Evolutionary conservation across 2,797 vertebrate genomes (phyloP).

Genomic region (Fistularia commersonii): DNA sequence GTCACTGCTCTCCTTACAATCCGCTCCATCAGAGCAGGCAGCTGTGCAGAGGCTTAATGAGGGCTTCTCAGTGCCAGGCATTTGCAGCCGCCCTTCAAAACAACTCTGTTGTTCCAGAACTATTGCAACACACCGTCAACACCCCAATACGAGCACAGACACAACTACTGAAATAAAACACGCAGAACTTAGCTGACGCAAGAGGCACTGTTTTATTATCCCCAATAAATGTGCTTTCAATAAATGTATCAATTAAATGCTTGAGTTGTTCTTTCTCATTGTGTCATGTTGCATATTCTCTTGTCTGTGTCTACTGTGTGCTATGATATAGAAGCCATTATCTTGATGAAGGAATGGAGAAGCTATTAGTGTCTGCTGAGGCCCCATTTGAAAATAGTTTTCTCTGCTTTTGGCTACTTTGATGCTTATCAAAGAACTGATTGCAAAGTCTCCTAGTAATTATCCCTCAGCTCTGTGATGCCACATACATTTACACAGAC

Average conservation of each 20-base stretch:
- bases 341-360: conserved; percentile 13
- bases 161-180: not conserved
- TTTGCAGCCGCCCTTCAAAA: conserved; percentile 55
- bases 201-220: not conserved
- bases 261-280: not conserved
- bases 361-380: conserved; percentile 5
- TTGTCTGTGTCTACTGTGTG: not conserved
- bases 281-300: not conserved
- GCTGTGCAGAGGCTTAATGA: not conserved
- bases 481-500: conserved; percentile 2
- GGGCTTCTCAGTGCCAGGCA: conserved; percentile 58
- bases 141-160: conserved; percentile 23
- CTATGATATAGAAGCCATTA: not conserved
- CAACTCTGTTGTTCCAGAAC: conserved; percentile 51
- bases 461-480: not conserved
- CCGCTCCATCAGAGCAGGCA: not conserved
- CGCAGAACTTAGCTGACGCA: not conserved
- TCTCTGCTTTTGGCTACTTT: conserved; percentile 8
- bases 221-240: not conserved
- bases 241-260: not conserved
- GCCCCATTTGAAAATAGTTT: conserved; percentile 7
- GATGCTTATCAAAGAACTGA: conserved; percentile 16
- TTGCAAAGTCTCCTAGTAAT: not conserved
- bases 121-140: conserved; percentile 7
- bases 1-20: conserved; percentile 27